Evolutionary conservation across 2,888 invertebrate genomes (phyloP).

Genomic region (Eupithecia inturbata): DNA sequence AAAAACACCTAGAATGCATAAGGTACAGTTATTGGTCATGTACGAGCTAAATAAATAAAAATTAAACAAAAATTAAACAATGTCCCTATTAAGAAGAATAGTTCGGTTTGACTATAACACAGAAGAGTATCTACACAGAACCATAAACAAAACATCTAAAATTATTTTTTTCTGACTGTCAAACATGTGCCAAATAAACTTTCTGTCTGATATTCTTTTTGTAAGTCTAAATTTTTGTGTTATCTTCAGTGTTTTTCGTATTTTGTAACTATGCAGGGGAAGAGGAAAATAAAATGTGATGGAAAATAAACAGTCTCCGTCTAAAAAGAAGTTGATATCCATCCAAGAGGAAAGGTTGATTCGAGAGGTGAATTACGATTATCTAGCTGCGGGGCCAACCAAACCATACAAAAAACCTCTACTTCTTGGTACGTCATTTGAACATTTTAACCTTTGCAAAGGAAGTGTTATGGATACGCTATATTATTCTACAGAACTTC

Average conservation of each 20-base stretch:
- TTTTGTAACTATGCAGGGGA: conserved; percentile 72
- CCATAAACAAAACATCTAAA: conserved; percentile 38
- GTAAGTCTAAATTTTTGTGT: conserved; percentile 60
- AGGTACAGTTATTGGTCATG: neutral
- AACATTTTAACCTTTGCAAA: neutral
- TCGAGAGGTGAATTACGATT: conserved; percentile 68
- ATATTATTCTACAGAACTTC: neutral
- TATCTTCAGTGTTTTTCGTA: conserved; percentile 49
- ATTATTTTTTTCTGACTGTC: neutral
- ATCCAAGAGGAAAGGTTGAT: conserved; percentile 72
- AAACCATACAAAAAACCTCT: conserved; percentile 59
- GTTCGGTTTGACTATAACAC: neutral
- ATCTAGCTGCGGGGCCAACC: conserved; percentile 50
- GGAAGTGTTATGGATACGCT: conserved; percentile 5
- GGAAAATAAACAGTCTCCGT: conserved; percentile 78
- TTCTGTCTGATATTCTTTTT: conserved; percentile 60
- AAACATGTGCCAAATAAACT: conserved; percentile 37
- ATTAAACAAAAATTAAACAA: too few relatives aligned
- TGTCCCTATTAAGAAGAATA: neutral
- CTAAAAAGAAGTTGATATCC: conserved; percentile 71
- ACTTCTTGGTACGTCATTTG: conserved; percentile 55
- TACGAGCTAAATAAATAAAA: neutral
- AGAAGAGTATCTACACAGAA: neutral
- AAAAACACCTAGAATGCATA: neutral
- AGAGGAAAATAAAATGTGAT: conserved; percentile 79